phyloP scores from a whole-genome alignment of 2,113 vertebrate species.

The Thomomys bottae region DNA sequence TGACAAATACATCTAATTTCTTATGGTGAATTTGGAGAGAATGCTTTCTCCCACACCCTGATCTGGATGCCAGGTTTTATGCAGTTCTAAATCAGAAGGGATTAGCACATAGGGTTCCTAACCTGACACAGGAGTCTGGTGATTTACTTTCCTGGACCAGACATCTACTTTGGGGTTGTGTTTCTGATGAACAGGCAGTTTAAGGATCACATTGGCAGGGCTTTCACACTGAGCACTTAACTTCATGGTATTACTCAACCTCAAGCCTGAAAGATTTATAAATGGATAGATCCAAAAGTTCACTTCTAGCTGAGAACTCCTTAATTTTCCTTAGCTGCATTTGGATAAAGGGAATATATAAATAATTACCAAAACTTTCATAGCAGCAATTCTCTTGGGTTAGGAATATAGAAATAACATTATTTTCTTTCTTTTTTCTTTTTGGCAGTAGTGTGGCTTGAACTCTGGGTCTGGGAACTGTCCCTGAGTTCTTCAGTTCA shows the following conservation, averaged over 20 bases:
- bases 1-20: background rate
- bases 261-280: slow-evolving; percentile 87
- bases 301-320: slow-evolving; percentile 33
- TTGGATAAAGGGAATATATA: slow-evolving; percentile 11
- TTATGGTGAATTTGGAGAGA: background rate
- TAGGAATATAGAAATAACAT: slow-evolving; percentile 1
- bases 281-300: slow-evolving; percentile 56
- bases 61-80: slow-evolving; percentile 13
- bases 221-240: slow-evolving; percentile 91
- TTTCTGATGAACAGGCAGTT: slow-evolving; percentile 91
- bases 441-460: too few relatives aligned
- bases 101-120: slow-evolving; percentile 34
- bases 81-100: slow-evolving; percentile 23
- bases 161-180: slow-evolving; percentile 92
- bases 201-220: slow-evolving; percentile 89
- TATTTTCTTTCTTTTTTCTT: too few relatives aligned
- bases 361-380: slow-evolving; percentile 56
- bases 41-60: background rate
- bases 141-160: slow-evolving; percentile 90
- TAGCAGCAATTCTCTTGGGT: slow-evolving; percentile 32
- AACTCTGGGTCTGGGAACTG: too few relatives aligned
- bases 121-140: background rate
- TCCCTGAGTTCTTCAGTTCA: too few relatives aligned
- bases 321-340: slow-evolving; percentile 39
- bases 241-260: slow-evolving; percentile 90